Evolutionary conservation across 2,888 invertebrate species (phyloP).

Genomic region (Cactoblastis cactorum): DNA sequence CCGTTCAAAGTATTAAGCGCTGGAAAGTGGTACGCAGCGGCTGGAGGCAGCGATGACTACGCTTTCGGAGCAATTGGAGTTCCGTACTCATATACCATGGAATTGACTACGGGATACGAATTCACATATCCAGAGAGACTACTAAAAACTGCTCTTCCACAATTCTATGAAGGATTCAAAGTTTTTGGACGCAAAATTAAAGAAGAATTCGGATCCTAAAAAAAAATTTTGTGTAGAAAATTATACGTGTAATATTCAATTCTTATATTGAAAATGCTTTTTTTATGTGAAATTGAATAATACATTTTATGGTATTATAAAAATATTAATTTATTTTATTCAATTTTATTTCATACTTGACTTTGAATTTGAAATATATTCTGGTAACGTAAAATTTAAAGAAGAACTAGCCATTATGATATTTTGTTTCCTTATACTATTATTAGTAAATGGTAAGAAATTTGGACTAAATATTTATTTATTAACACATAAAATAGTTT

Average conservation of each 20-base stretch:
- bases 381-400: not conserved
- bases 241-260: not conserved
- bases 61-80: constrained; percentile 75
- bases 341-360: not conserved
- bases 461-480: too few relatives aligned
- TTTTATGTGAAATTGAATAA: constrained; percentile 13
- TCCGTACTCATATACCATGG: constrained; percentile 80
- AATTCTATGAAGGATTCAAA: constrained; percentile 62
- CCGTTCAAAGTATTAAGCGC: constrained; percentile 69
- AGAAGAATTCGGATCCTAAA: constrained; percentile 38
- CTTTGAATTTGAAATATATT: not conserved
- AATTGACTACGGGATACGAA: constrained; percentile 78
- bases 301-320: not conserved
- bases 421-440: not conserved
- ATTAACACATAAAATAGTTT: too few relatives aligned
- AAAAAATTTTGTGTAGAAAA: not conserved
- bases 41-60: constrained; percentile 82
- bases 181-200: constrained; percentile 48
- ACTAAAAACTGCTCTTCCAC: constrained; percentile 45
- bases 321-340: constrained; percentile 7
- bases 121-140: constrained; percentile 82
- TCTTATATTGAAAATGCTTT: not conserved
- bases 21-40: constrained; percentile 79
- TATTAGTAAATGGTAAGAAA: not conserved
- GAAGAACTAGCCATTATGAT: not conserved